These are phyloP conservation scores for Aspidoscelis tigris DNA, from an alignment of 2,113 vertebrate genomes.

Conservation along the genomic window DNA sequence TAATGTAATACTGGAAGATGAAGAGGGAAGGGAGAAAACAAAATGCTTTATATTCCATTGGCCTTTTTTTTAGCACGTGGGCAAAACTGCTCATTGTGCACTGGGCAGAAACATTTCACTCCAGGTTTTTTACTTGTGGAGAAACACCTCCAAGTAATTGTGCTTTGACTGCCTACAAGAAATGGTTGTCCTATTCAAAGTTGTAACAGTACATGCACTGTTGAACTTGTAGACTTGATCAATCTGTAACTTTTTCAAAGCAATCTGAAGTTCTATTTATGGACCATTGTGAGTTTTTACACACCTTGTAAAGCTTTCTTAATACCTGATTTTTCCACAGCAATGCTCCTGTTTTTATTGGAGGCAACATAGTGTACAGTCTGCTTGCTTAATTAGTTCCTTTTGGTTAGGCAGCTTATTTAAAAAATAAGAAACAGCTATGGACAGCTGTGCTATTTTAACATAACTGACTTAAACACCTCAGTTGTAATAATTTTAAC, in stretches of 20 bases:
- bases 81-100: conserved; percentile 73
- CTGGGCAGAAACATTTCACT: conserved; percentile 75
- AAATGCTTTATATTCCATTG: conserved; percentile 62
- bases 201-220: conserved; percentile 71
- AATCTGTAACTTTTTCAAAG: conserved; percentile 21
- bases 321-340: conserved; percentile 55
- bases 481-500: conserved; percentile 46
- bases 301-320: conserved; percentile 60
- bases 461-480: conserved; percentile 32
- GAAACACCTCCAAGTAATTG: conserved; percentile 42
- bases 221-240: conserved; percentile 69
- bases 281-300: conserved; percentile 25
- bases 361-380: conserved; percentile 63
- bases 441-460: conserved; percentile 58
- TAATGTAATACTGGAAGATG: conserved; percentile 70
- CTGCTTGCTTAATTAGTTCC: conserved; percentile 56
- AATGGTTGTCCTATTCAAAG: conserved; percentile 72
- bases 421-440: conserved; percentile 63
- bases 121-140: conserved; percentile 56
- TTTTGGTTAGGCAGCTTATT: conserved; percentile 47
- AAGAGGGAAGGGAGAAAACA: conserved; percentile 41
- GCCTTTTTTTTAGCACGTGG: conserved; percentile 56
- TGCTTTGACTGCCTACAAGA: conserved; percentile 69
- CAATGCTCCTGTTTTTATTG: conserved; percentile 63
- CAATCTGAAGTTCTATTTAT: neutral